Evolutionary conservation across 2,888 invertebrate genomes (phyloP), one percentile per base, ranked within the genome.

Genomic region (Lithosia quadra): DNA sequence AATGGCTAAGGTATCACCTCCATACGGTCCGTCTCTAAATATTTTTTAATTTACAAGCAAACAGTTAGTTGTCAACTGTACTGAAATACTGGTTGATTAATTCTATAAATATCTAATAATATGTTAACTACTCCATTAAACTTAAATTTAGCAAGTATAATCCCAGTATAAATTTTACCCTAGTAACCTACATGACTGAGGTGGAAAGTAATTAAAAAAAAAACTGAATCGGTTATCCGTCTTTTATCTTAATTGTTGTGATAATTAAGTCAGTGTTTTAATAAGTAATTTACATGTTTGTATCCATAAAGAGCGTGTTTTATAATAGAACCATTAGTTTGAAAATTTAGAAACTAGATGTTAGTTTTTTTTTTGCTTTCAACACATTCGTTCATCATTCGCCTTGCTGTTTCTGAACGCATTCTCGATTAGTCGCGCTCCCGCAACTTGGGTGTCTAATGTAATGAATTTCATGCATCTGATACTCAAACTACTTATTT

Each of bases 381-480:
- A 60, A 66, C 34, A 55, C 34, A 59, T 65, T 67, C 57, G 43
- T 64, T 49, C 69, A 65, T 77, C 83, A 81, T 79, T 85, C 81
- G 21, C 18, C 24, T 10, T 58, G 59, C 39, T n/a, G 64, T 61
- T 61, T 78, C 80, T 77, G 74, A 76, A 81, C 77, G 76, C 80
- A 83, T 87, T 87, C 77, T 79, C 75, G 72, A 83, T 91, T 91
- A 84, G 87, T 73, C 66, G 83, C 74, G 86, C 88, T 79, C 69
- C 82, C 75, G 75, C 92, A 83, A 86, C 91, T 89, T 90, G 92
- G 92, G 92, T 90, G 93, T 92, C 90, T 87, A 72, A 82, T 83
- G 81, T 86, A 85, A 86, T 86, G 82, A 83, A 92, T 92, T 91
- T 91, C 90, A 91, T 89, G 92, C 85, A 71, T 81, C 84, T 90